phyloP scores from a whole-genome alignment of 2,113 vertebrate species.

The Pterocles burchelli region DNA sequence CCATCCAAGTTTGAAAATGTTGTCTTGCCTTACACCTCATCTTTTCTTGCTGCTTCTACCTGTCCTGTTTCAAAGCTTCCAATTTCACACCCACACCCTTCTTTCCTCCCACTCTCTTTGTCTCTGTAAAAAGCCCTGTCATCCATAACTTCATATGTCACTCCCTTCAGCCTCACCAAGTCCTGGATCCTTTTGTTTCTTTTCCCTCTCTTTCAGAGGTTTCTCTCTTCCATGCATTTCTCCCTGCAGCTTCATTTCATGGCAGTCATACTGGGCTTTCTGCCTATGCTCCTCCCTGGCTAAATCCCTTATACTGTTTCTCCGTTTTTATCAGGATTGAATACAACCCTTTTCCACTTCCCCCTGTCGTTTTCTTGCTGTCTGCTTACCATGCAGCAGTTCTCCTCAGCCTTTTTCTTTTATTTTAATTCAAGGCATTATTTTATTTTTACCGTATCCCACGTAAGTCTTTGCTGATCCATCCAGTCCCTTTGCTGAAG shows the following conservation, averaged over 20 bases:
- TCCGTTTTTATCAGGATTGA: not conserved
- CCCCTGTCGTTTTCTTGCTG: not conserved
- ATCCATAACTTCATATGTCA: not conserved
- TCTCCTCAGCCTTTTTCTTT: not conserved
- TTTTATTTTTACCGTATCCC: not conserved
- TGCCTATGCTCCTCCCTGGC: not conserved
- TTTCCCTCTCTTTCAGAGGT: not conserved
- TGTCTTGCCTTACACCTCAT: not conserved
- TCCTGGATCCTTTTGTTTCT: not conserved
- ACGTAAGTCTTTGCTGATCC: not conserved
- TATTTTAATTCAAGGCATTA: not conserved
- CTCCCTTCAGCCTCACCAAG: not conserved
- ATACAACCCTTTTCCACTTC: not conserved
- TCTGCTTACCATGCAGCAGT: not conserved
- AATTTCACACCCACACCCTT: conserved; percentile 41
- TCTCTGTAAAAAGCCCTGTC: not conserved
- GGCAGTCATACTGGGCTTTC: not conserved
- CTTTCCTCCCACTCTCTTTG: conserved; percentile 46
- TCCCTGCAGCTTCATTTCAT: not conserved
- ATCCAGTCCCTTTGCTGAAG: not conserved
- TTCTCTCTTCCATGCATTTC: not conserved
- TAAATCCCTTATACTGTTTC: not conserved
- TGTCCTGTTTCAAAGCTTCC: conserved; percentile 4
- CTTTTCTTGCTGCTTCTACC: conserved; percentile 26
- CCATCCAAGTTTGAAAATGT: not conserved